Conservation (phyloP, 1,140 invertebrate species). For the Drosophila arizonae region DNA sequence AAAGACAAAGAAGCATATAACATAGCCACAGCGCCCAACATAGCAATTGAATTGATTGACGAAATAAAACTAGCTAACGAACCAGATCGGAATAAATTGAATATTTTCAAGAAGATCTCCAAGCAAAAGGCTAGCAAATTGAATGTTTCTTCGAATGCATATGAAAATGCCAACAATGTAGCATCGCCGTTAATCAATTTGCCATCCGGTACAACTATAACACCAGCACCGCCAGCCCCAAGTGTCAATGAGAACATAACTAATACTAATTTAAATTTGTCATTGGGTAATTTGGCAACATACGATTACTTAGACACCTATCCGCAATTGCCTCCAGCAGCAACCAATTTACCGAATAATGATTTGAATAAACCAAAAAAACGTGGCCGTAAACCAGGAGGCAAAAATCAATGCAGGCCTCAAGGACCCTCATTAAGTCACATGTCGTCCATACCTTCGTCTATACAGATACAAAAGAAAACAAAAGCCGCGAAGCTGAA, state of each 20-base stretch:
- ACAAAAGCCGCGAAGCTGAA: constrained; percentile 15
- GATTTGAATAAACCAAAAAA: constrained; percentile 62
- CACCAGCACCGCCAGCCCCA: constrained; percentile 56
- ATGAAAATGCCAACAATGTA: constrained; percentile 11
- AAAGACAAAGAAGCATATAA: constrained; percentile 5
- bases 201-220: constrained; percentile 77
- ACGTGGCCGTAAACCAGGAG: constrained; percentile 72
- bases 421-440: background rate
- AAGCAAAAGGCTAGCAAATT: constrained; percentile 52
- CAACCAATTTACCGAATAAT: constrained; percentile 13
- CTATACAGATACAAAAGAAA: constrained; percentile 19
- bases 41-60: background rate
- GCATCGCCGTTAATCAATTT: constrained; percentile 56
- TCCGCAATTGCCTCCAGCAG: background rate
- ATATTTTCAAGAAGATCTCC: constrained; percentile 92
- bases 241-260: constrained; percentile 3
- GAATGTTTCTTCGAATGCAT: constrained; percentile 17
- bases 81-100: constrained; percentile 91
- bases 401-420: constrained; percentile 56
- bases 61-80: constrained; percentile 86
- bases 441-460: background rate
- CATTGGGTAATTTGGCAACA: background rate
- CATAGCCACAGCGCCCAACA: background rate
- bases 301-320: constrained; percentile 2
- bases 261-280: background rate